These are phyloP conservation scores for Parnassius mnemosyne DNA, from an alignment of 2,888 invertebrate species.

Conservation along the genomic window DNA sequence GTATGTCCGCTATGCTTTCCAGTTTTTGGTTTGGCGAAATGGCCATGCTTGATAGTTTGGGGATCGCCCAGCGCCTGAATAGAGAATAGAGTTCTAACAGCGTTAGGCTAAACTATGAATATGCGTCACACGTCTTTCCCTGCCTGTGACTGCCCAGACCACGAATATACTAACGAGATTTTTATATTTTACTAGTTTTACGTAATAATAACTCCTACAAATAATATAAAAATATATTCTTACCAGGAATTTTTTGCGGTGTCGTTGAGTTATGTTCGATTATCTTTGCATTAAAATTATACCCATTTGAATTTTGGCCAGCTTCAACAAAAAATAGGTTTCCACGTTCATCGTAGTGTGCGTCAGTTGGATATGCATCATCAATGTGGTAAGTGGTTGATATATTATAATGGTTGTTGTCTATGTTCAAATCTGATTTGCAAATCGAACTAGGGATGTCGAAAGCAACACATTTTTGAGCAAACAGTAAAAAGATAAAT, in stretches of 20 bases:
- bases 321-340: conserved; percentile 63
- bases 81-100: too few species aligned
- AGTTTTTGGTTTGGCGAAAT: too few species aligned
- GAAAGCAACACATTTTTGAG: conserved; percentile 44
- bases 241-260: conserved; percentile 54
- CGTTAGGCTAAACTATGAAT: too few species aligned
- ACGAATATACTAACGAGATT: too few species aligned
- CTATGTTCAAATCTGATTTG: conserved; percentile 51
- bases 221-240: conserved; percentile 26
- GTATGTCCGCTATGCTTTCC: too few species aligned
- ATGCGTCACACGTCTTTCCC: too few species aligned
- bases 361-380: conserved; percentile 55
- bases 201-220: too few species aligned
- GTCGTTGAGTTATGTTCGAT: conserved; percentile 45
- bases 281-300: conserved; percentile 52
- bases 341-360: conserved; percentile 59
- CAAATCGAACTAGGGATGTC: conserved; percentile 54
- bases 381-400: conserved; percentile 48
- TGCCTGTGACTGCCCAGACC: too few species aligned
- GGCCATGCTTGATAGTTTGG: too few species aligned
- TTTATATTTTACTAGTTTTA: too few species aligned
- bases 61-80: too few species aligned
- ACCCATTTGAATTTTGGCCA: conserved; percentile 47
- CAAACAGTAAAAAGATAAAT: conserved; percentile 39
- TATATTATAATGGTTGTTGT: conserved; percentile 52